phyloP scores from a whole-genome alignment of 2,888 invertebrate genomes.

The Euphydryas editha region DNA sequence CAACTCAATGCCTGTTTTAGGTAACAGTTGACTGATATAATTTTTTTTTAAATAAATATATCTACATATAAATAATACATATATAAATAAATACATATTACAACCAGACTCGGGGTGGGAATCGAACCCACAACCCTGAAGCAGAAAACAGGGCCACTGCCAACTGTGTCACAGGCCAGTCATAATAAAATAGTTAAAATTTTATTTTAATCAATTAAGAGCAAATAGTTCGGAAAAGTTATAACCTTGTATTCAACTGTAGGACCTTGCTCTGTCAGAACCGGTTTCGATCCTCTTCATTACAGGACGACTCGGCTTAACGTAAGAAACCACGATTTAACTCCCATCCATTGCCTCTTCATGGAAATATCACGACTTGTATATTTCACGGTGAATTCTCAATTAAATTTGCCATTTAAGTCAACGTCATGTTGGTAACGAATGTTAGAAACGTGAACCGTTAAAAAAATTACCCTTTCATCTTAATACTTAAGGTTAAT shows the following conservation, averaged over 20 bases:
- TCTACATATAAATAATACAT: too few species aligned
- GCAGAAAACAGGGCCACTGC: too few species aligned
- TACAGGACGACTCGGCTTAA: slow-evolving; percentile 47
- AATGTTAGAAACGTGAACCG: slow-evolving; percentile 17
- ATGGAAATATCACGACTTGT: slow-evolving; percentile 39
- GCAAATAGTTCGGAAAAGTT: slow-evolving; percentile 27
- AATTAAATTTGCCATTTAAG: slow-evolving; percentile 31
- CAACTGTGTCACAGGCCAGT: too few species aligned
- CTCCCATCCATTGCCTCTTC: slow-evolving; percentile 37
- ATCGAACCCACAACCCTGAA: too few species aligned
- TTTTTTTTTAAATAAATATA: too few species aligned
- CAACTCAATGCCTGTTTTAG: too few species aligned
- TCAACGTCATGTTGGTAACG: slow-evolving; percentile 19
- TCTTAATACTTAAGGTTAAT: not conserved
- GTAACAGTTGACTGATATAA: too few species aligned
- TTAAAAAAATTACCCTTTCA: not conserved
- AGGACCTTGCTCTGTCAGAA: slow-evolving; percentile 50
- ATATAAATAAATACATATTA: too few species aligned
- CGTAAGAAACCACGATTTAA: slow-evolving; percentile 47
- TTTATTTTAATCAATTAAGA: not conserved
- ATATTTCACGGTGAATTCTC: slow-evolving; percentile 36
- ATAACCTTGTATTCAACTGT: slow-evolving; percentile 33
- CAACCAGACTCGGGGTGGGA: too few species aligned
- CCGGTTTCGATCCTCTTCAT: slow-evolving; percentile 69
- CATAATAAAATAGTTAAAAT: not conserved